Conservation (phyloP, 2,888 invertebrate species). For the Macroteleia sp. region DNA sequence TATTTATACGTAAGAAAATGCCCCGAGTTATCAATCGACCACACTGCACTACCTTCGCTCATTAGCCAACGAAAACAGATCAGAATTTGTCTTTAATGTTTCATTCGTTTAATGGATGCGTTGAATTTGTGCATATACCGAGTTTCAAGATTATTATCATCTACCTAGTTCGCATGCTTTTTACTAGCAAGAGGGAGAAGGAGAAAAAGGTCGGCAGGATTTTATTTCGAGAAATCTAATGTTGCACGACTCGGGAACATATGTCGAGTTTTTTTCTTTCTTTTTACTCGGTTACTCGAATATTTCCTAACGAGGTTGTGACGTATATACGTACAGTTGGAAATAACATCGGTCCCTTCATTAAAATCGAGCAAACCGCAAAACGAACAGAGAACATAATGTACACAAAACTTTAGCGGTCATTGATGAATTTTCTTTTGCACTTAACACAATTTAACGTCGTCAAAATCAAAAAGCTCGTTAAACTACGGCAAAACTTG, state of each 20-base stretch:
- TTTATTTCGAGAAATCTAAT: too few relatives aligned
- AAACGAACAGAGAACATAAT: constrained; percentile 1
- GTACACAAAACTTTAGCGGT: constrained; percentile 20
- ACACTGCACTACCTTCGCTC: constrained; percentile 10
- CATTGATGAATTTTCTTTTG: too few relatives aligned
- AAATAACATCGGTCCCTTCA: constrained; percentile 13
- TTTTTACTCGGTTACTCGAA: constrained; percentile 6
- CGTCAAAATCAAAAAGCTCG: constrained; percentile 47
- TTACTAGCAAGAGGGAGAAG: too few relatives aligned
- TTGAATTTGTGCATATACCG: too few relatives aligned
- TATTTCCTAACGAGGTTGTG: constrained; percentile 26
- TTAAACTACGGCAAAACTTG: constrained; percentile 19
- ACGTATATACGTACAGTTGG: constrained; percentile 1
- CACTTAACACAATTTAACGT: too few relatives aligned
- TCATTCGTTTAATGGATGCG: constrained; percentile 19
- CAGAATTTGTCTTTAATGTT: too few relatives aligned
- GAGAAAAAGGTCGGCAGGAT: too few relatives aligned
- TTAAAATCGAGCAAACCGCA: constrained; percentile 22
- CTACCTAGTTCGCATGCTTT: neutral
- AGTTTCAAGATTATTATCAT: constrained; percentile 16
- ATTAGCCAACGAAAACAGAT: constrained; percentile 3
- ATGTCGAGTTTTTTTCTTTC: neutral
- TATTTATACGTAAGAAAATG: constrained; percentile 39
- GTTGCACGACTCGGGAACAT: neutral
- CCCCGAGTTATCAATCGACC: constrained; percentile 32